Base-by-base conservation (phyloP, 2,797 vertebrate species). In the Vipera latastei region DNA sequence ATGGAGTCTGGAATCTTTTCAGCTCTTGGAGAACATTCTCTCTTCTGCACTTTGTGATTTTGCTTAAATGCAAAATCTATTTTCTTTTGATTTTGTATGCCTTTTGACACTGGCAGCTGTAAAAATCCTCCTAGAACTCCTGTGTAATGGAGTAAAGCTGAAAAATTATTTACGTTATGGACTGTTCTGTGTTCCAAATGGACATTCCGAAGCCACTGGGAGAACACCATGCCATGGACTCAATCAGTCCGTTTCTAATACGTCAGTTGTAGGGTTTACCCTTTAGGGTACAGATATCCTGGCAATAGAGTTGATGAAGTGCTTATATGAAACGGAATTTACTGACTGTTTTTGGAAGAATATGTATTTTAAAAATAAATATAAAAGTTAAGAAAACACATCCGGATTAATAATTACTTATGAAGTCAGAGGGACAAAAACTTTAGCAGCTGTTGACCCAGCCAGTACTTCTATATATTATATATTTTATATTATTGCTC, bases 401-500 rank as follows among this genome's bases (percentile, higher is more conserved):
- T 94, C 90, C 89, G 0, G 53, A 91, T 94, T 94, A 95, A 96
- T 96, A 96, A 95, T 94, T 95, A 91, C 92, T 93, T 57, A 93
- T 91, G 86, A 73, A 92, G 95, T 96, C 53, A 92, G 90, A 0
- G 1, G 90, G 93, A 92, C 3, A 92, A 92, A 95, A 86, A 92
- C 16, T 25, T 95, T 93, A 94, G 55, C 94, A 96, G 95, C 93
- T 97, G 95, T 93, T 95, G 94, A 94, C 85, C n/a, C 65, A 93
- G 93, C 57, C 92, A 94, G 88, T 95, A 91, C 86, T 94, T 89
- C 4, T n/a, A 93, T 93, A 94, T 94, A 94, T 95, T n/a, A 93
- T 93, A 94, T 94, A 94, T 95, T 96, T 96, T 94, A 93, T 94
- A 69, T 95, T 96, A 95, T 96, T 96, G 89, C 86, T 91, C 93